phyloP scores from a whole-genome alignment of 1,140 invertebrate genomes.

The Heliconius hewitsoni region DNA sequence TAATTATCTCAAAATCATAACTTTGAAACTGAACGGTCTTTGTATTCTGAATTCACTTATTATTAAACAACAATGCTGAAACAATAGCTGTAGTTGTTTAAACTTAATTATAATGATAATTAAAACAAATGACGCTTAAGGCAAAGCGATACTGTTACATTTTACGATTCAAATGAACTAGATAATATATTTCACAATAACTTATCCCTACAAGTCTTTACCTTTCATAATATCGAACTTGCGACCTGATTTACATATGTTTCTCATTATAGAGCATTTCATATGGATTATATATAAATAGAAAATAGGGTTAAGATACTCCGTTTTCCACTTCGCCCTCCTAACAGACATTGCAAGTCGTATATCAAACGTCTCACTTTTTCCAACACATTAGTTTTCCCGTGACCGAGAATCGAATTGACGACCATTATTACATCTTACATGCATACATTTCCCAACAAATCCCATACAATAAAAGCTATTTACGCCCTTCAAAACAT shows the following conservation, averaged over 20 bases:
- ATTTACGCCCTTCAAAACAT: slow-evolving; percentile 21
- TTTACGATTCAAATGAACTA: slow-evolving; percentile 11
- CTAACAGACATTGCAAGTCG: neutral
- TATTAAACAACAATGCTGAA: neutral
- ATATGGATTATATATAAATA: neutral
- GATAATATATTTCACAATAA: slow-evolving; percentile 5
- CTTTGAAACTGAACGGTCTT: neutral
- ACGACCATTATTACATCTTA: neutral
- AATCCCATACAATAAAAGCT: neutral
- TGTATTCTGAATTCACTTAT: neutral
- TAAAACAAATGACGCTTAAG: neutral
- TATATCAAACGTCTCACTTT: too few relatives aligned
- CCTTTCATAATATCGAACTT: neutral
- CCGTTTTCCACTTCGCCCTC: neutral
- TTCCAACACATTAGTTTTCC: too few relatives aligned
- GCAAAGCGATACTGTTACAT: neutral
- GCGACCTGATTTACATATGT: neutral
- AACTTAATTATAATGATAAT: neutral
- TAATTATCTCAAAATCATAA: neutral
- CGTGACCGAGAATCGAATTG: neutral
- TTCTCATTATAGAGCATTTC: neutral
- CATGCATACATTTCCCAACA: neutral
- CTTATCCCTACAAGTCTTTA: neutral
- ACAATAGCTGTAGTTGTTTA: neutral
- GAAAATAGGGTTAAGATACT: neutral